Conservation (phyloP, 2,888 invertebrate species). For the Torymus auratus region DNA sequence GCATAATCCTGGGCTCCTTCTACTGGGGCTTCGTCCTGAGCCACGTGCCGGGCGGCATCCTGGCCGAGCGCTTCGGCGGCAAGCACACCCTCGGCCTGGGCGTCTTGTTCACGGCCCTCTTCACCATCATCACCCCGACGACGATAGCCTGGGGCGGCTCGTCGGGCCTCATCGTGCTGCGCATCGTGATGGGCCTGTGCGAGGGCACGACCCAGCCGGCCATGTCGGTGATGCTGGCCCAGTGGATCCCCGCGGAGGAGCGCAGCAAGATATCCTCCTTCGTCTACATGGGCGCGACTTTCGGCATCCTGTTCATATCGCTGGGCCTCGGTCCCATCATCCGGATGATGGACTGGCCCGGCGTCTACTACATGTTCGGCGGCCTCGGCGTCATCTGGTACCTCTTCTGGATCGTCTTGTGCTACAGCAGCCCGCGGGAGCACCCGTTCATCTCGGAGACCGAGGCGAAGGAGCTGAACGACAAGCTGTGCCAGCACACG, state of each 20-base stretch:
- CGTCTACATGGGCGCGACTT: slow-evolving; percentile 88
- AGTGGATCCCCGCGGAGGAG: slow-evolving; percentile 86
- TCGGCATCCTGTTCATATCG: slow-evolving; percentile 81
- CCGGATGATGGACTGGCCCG: slow-evolving; percentile 81
- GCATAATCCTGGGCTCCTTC: slow-evolving; percentile 88
- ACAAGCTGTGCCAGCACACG: slow-evolving; percentile 64
- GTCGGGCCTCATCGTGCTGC: slow-evolving; percentile 84
- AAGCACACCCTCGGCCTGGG: slow-evolving; percentile 90
- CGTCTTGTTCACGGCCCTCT: slow-evolving; percentile 88
- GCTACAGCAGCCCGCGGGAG: slow-evolving; percentile 72
- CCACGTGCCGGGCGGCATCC: slow-evolving; percentile 88
- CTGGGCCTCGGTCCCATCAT: slow-evolving; percentile 84
- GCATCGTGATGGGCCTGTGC: slow-evolving; percentile 89
- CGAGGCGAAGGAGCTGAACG: slow-evolving; percentile 69
- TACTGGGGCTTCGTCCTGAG: slow-evolving; percentile 91
- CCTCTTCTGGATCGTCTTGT: slow-evolving; percentile 79
- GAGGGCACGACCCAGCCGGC: slow-evolving; percentile 92
- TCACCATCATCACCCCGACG: slow-evolving; percentile 88
- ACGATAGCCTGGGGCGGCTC: slow-evolving; percentile 83
- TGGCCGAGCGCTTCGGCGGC: slow-evolving; percentile 91
- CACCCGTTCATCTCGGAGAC: slow-evolving; percentile 74
- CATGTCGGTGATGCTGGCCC: slow-evolving; percentile 86
- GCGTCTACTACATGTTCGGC: slow-evolving; percentile 90
- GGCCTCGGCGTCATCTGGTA: slow-evolving; percentile 86
- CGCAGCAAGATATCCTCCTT: slow-evolving; percentile 86